A percentile compares a stretch with the other conserved stretches of the same genome.
Conservation (phyloP, 2,797 vertebrate genomes). For the Numenius phaeopus region DNA sequence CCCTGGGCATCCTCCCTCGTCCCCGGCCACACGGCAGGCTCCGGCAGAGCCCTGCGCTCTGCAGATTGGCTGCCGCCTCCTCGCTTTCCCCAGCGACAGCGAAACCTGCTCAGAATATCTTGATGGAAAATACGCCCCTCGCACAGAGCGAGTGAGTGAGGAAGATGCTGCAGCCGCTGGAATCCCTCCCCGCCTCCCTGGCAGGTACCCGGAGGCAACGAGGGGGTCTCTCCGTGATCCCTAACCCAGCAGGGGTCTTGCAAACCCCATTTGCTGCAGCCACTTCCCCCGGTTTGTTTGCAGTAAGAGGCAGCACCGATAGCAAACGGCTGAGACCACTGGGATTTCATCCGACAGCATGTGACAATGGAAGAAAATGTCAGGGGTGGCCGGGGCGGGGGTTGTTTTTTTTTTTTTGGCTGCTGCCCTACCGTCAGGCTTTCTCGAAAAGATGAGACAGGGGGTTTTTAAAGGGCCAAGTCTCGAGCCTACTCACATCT, state of each 20-base stretch:
- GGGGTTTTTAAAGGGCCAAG: neutral
- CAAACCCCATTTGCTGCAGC: neutral
- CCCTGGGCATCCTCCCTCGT: neutral
- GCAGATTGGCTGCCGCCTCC: constrained; percentile 41
- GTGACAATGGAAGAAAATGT: neutral
- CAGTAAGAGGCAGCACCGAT: accelerated
- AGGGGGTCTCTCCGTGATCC: neutral
- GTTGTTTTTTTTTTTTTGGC: neutral
- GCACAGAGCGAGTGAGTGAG: neutral
- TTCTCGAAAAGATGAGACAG: neutral
- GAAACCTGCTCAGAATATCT: constrained; percentile 8
- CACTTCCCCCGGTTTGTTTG: too few relatives aligned
- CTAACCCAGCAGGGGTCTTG: neutral
- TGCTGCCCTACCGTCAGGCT: neutral
- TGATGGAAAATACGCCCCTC: neutral
- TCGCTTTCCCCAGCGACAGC: constrained; percentile 41
- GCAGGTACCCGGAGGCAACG: neutral
- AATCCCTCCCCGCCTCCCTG: neutral
- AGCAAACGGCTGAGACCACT: neutral
- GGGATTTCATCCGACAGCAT: neutral
- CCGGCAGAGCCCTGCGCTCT: neutral
- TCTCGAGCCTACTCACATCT: neutral
- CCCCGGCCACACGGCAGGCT: neutral
- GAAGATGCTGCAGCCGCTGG: neutral
- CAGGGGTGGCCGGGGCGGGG: neutral